phyloP scores from a whole-genome alignment of 2,797 vertebrate genomes.

The Pipistrellus pygmaeus region DNA sequence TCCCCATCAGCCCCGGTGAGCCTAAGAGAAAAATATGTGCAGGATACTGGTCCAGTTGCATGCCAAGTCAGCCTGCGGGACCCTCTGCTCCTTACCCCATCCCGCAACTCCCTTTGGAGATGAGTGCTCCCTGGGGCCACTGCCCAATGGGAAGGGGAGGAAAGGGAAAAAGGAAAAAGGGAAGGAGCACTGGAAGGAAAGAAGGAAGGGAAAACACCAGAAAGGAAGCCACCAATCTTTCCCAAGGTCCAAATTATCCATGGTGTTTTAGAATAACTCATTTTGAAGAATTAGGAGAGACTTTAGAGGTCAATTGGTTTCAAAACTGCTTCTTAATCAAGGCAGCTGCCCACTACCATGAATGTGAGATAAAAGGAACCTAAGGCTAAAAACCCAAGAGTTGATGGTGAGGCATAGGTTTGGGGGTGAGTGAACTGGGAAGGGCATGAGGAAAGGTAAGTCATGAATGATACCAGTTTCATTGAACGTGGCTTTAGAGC shows the following conservation, averaged over 20 bases:
- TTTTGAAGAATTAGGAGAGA: constrained; percentile 25
- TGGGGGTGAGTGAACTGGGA: neutral
- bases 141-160: neutral
- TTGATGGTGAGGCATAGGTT: neutral
- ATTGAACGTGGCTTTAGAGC: neutral
- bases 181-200: no score
- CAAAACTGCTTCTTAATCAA: neutral
- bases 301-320: neutral
- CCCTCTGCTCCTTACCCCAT: neutral
- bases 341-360: neutral
- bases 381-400: constrained; percentile 20
- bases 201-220: rapidly evolving
- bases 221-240: neutral
- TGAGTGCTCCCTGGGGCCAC: neutral
- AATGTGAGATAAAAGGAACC: neutral
- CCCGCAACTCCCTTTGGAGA: neutral
- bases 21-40: neutral
- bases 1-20: neutral
- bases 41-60: neutral
- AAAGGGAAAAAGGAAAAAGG: neutral
- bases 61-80: neutral
- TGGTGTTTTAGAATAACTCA: constrained; percentile 27
- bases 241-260: neutral
- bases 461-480: constrained; percentile 30
- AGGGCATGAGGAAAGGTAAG: neutral